These are phyloP conservation scores for Spodoptera picta DNA, from an alignment of 2,888 invertebrate genomes.

Conservation along the genomic window DNA sequence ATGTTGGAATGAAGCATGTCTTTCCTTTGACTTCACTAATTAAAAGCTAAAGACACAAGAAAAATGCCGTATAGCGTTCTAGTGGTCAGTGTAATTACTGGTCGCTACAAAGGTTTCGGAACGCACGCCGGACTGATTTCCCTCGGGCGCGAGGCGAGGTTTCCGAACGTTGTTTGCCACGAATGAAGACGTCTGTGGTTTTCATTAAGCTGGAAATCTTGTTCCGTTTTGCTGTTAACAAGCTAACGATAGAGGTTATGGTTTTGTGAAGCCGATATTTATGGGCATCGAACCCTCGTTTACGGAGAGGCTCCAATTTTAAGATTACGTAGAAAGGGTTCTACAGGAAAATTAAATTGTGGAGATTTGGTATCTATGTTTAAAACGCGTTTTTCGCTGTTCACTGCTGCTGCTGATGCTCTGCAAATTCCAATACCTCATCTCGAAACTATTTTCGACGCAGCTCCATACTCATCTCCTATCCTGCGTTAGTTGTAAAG, in stretches of 20 bases:
- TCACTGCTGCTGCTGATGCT: neutral
- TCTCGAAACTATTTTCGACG: neutral
- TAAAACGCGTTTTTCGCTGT: no score
- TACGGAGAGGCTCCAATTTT: slow-evolving; percentile 5
- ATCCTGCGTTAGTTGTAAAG: slow-evolving; percentile 6
- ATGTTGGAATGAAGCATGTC: slow-evolving; percentile 1
- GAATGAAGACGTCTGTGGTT: slow-evolving; percentile 56
- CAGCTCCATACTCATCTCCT: neutral
- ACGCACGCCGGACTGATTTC: slow-evolving; percentile 55
- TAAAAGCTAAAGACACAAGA: slow-evolving; percentile 48
- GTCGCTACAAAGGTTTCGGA: slow-evolving; percentile 49
- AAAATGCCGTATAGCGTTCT: slow-evolving; percentile 48
- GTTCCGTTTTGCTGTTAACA: slow-evolving; percentile 45
- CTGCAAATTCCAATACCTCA: slow-evolving; percentile 1
- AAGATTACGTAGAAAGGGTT: slow-evolving; percentile 1
- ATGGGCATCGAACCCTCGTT: slow-evolving; percentile 21
- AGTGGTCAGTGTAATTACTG: slow-evolving; percentile 58
- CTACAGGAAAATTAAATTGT: neutral
- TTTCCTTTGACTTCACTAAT: slow-evolving; percentile 37
- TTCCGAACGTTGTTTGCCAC: slow-evolving; percentile 50
- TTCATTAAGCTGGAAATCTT: slow-evolving; percentile 56
- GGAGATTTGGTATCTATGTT: neutral
- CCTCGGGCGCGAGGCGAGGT: slow-evolving; percentile 47
- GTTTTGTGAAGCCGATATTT: slow-evolving; percentile 32
- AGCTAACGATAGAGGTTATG: slow-evolving; percentile 27